phyloP scores from a whole-genome alignment of 2,113 vertebrate species.

The Thomomys bottae region DNA sequence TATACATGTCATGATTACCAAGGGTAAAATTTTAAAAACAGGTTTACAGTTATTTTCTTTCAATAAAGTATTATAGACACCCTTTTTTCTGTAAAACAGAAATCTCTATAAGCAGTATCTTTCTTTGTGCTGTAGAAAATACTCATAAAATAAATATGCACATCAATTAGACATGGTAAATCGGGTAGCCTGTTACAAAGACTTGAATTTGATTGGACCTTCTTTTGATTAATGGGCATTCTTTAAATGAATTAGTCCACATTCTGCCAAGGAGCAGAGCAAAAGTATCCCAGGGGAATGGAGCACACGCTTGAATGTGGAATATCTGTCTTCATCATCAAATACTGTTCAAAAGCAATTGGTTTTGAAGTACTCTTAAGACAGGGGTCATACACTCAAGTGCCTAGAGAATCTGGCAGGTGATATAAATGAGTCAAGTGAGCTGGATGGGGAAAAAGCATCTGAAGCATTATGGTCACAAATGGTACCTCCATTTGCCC shows the following conservation, averaged over 20 bases:
- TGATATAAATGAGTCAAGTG: slow-evolving; percentile 41
- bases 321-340: slow-evolving; percentile 82
- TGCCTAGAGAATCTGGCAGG: slow-evolving; percentile 38
- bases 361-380: slow-evolving; percentile 77
- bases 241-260: slow-evolving; percentile 79
- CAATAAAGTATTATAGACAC: slow-evolving; percentile 16
- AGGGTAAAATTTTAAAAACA: not conserved
- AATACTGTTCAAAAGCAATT: slow-evolving; percentile 80
- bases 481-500: slow-evolving; percentile 38
- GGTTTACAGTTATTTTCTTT: not conserved
- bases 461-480: not conserved
- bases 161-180: slow-evolving; percentile 53
- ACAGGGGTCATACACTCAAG: slow-evolving; percentile 51
- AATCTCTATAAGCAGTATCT: slow-evolving; percentile 53
- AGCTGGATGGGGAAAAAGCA: not conserved
- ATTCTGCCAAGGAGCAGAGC: slow-evolving; percentile 77
- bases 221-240: slow-evolving; percentile 82
- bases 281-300: slow-evolving; percentile 67
- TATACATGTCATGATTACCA: not conserved
- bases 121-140: slow-evolving; percentile 63
- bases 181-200: slow-evolving; percentile 67
- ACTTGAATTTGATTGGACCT: slow-evolving; percentile 72
- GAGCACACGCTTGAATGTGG: slow-evolving; percentile 72
- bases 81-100: slow-evolving; percentile 58
- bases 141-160: slow-evolving; percentile 41